These are phyloP conservation scores for Micropoecilia bifurca DNA, from an alignment of 2,797 vertebrate genomes.

Conservation along the genomic window DNA sequence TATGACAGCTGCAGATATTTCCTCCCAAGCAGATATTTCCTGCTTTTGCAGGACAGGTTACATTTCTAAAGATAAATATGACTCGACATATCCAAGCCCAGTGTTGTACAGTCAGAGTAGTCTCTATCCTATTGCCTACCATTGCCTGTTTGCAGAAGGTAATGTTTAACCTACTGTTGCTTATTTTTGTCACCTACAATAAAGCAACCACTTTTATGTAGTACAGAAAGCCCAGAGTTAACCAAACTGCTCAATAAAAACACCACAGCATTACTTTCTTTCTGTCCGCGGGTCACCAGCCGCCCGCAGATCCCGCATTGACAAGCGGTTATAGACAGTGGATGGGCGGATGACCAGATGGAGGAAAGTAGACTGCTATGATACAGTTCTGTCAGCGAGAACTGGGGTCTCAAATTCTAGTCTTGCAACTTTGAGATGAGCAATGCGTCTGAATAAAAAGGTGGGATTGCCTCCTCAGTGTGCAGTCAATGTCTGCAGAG, in stretches of 20 bases:
- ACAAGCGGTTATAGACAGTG: not conserved
- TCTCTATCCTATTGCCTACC: not conserved
- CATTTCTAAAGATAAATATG: not conserved
- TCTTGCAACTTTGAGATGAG: not conserved
- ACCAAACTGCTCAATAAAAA: not conserved
- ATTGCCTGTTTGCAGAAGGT: not conserved
- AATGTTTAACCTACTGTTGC: not conserved
- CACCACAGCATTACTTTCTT: not conserved
- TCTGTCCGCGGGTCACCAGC: not conserved
- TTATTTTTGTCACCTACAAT: not conserved
- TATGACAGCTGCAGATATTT: not conserved
- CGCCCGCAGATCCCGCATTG: not conserved
- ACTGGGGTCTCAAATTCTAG: not conserved
- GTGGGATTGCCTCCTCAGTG: not conserved
- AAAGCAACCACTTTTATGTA: not conserved
- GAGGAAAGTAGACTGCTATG: not conserved
- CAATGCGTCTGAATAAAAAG: not conserved
- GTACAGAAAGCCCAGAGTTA: not conserved
- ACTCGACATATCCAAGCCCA: not conserved
- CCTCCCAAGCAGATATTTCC: not conserved
- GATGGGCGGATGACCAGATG: not conserved
- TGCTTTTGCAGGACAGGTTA: not conserved
- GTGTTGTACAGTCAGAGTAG: not conserved
- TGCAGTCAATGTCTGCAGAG: not conserved
- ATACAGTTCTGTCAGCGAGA: not conserved